Evolutionary conservation across 2,888 invertebrate species (phyloP).

Genomic region (Neoitamus cyanurus): DNA sequence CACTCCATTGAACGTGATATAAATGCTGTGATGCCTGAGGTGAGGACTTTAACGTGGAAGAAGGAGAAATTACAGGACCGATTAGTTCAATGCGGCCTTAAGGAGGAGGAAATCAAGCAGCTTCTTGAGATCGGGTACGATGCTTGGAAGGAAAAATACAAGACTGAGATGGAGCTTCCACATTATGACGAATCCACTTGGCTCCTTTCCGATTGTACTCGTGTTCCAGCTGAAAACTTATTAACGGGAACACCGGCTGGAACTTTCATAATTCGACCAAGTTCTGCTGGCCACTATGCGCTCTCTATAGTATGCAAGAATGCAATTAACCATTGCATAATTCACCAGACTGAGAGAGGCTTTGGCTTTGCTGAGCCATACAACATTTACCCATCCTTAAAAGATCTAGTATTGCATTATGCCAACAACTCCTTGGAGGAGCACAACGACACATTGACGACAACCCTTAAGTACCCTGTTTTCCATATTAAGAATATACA

Average conservation of each 20-base stretch:
- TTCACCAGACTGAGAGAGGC: slow-evolving; percentile 86
- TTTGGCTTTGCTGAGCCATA: slow-evolving; percentile 96
- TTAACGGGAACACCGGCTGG: slow-evolving; percentile 84
- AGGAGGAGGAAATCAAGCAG: slow-evolving; percentile 77
- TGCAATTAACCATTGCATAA: slow-evolving; percentile 91
- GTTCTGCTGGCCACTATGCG: slow-evolving; percentile 84
- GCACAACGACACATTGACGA: slow-evolving; percentile 90
- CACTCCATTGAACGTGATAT: slow-evolving; percentile 88
- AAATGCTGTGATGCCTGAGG: slow-evolving; percentile 88
- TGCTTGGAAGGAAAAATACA: slow-evolving; percentile 65
- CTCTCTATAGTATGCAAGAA: slow-evolving; percentile 90
- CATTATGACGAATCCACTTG: slow-evolving; percentile 81
- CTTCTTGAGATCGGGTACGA: slow-evolving; percentile 70
- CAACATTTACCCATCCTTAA: slow-evolving; percentile 88
- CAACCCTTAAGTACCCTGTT: slow-evolving; percentile 85
- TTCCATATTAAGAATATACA: slow-evolving; percentile 66
- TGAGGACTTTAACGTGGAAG: slow-evolving; percentile 80
- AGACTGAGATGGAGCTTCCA: slow-evolving; percentile 72
- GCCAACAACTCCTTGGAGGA: slow-evolving; percentile 92
- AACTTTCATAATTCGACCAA: slow-evolving; percentile 92
- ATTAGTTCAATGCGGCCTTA: slow-evolving; percentile 80
- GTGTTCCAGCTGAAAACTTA: slow-evolving; percentile 81
- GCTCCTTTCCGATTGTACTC: slow-evolving; percentile 80
- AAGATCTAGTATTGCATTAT: slow-evolving; percentile 91
- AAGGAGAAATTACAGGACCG: slow-evolving; percentile 84